These are phyloP conservation scores for Syngnathus typhle DNA, from an alignment of 2,113 vertebrate genomes.

Conservation along the genomic window DNA sequence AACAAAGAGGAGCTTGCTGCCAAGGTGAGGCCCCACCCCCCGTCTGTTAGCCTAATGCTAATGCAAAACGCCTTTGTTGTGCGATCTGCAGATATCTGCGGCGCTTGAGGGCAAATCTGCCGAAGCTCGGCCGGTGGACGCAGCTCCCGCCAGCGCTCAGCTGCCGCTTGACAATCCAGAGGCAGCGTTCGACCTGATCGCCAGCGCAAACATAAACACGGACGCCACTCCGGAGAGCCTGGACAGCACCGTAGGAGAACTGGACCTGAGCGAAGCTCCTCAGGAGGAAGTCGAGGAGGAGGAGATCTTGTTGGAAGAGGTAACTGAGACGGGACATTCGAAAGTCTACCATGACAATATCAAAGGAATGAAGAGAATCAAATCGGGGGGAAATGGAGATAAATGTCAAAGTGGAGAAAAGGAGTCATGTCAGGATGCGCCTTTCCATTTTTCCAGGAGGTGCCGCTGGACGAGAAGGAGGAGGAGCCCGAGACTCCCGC, in stretches of 20 bases:
- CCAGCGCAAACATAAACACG: slow-evolving; percentile 45
- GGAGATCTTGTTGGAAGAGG: slow-evolving; percentile 53
- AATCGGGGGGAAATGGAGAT: not conserved
- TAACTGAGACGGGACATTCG: slow-evolving; percentile 12
- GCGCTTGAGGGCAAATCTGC: not conserved
- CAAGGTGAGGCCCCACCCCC: slow-evolving; percentile 72
- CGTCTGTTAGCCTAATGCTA: too few species aligned
- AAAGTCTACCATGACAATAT: not conserved
- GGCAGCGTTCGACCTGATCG: slow-evolving; percentile 53
- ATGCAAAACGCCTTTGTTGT: not conserved
- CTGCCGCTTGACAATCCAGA: slow-evolving; percentile 35
- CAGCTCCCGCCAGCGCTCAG: slow-evolving; percentile 10
- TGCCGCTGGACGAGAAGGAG: not conserved
- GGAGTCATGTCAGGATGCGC: not conserved
- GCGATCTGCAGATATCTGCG: not conserved
- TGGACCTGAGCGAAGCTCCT: slow-evolving; percentile 14
- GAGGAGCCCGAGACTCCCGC: slow-evolving; percentile 17
- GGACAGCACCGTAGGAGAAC: slow-evolving; percentile 10
- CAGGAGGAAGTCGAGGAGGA: slow-evolving; percentile 29
- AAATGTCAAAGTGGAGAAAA: not conserved
- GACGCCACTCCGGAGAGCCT: not conserved
- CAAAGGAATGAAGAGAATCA: not conserved
- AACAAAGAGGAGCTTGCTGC: slow-evolving; percentile 82
- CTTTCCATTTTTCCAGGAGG: slow-evolving; percentile 37
- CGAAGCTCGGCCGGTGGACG: not conserved